Percentiles rank a stretch among this genome's conserved stretches.
These are phyloP conservation scores for Caranx ignobilis DNA, from an alignment of 2,113 vertebrate genomes.

Conservation along the genomic window DNA sequence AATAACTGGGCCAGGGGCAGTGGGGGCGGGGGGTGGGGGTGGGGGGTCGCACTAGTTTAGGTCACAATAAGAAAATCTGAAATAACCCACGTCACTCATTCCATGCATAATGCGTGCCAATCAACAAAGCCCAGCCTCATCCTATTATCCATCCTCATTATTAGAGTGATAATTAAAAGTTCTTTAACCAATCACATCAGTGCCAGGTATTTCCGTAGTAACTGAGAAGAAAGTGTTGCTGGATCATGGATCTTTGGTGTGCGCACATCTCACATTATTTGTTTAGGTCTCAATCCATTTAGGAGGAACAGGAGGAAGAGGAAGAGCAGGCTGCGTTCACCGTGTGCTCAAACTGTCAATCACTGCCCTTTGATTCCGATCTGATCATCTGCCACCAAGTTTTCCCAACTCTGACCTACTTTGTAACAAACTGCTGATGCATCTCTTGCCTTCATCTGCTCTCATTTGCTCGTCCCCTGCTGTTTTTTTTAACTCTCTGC, in stretches of 20 bases:
- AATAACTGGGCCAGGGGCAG: too few species aligned
- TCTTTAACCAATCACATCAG: neutral
- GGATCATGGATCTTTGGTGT: slow-evolving; percentile 1
- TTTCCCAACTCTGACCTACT: slow-evolving; percentile 73
- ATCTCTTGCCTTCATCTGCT: slow-evolving; percentile 55
- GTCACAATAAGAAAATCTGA: neutral
- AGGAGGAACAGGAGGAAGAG: neutral
- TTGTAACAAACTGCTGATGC: slow-evolving; percentile 61
- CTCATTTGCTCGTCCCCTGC: slow-evolving; percentile 28
- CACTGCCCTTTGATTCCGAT: slow-evolving; percentile 57
- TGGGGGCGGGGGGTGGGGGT: neutral
- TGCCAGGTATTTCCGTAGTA: neutral
- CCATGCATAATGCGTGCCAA: neutral
- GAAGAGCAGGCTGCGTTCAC: slow-evolving; percentile 11
- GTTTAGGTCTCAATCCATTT: neutral
- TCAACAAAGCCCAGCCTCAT: neutral
- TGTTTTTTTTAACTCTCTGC: slow-evolving; percentile 35
- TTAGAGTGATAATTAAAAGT: neutral
- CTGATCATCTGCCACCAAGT: slow-evolving; percentile 49
- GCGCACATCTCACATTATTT: neutral
- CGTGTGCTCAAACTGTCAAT: slow-evolving; percentile 65
- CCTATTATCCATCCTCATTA: slow-evolving; percentile 1
- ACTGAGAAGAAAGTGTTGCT: neutral
- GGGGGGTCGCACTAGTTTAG: neutral
- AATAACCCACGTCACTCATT: slow-evolving; percentile 4